Base-by-base conservation (phyloP, 2,888 invertebrate genomes). In the Aromia moschata region DNA sequence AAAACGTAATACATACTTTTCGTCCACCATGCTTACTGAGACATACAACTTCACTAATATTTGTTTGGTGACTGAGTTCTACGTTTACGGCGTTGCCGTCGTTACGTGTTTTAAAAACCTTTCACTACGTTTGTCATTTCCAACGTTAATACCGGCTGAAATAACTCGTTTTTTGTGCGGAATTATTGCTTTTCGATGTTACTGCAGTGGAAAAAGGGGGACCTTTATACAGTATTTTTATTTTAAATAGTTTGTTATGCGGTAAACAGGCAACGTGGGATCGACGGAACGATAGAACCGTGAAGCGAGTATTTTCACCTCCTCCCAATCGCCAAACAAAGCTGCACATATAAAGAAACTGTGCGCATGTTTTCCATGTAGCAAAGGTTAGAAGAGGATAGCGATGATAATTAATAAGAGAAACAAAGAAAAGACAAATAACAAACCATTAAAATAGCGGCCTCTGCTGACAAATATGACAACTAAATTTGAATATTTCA, bases 31-130 rank as follows among this genome's bases (percentile, higher is more conserved):
- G 70, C 73, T 68, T 70, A 68, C 65, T 67, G 65, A 69, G 67
- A 71, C 68, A 71, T 65, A 70, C 64, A 69, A 70, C 69, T 70
- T 73, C 65, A 67, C 70, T 65, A 70, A 68, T 70, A 69, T 70
- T 71, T 71, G 71, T 73, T 72, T 73, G 71, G 68, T 70, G 70
- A 70, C 70, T 66, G 67, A 70, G 68, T 66, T 58, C 67, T 64
- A 62, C 55, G 47, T 62, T 60, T 62, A 51, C 68, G 58, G 44
- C 55, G 70, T 70, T 70, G 70, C 67, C 70, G 55, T 59, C 5
- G 53, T 58, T 53, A 46, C 49, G 37, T 56, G 38, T 58, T 63
- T 58, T 40, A 51, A 57, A 45, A 36, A 53, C 59, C 63, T 69
- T 67, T 64, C 64, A 62, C 62, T 59, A 49, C 38, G 45, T 47